Evolutionary conservation across 2,113 vertebrate species (phyloP).

Genomic region (Lophius piscatorius): DNA sequence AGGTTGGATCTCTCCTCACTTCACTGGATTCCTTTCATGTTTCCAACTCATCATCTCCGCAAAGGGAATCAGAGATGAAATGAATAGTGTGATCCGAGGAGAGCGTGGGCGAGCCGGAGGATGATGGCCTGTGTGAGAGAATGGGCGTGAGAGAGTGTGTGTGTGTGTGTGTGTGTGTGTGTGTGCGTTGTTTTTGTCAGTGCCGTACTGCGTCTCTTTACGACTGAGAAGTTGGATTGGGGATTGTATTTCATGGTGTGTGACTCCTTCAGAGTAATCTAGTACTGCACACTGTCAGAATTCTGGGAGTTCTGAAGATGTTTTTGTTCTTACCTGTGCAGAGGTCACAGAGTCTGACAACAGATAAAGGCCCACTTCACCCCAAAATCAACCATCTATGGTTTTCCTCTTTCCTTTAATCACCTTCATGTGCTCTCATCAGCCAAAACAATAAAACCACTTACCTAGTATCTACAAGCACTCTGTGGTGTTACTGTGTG

Average conservation of each 20-base stretch:
- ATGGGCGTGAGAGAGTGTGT: conserved; percentile 2
- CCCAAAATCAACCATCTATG: too few species aligned
- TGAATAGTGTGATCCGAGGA: conserved; percentile 58
- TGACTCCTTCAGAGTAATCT: neutral
- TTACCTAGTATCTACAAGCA: too few species aligned
- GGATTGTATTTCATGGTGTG: too few species aligned
- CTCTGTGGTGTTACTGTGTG: too few species aligned
- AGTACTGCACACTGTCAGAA: neutral
- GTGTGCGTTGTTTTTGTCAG: neutral
- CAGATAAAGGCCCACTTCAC: too few species aligned
- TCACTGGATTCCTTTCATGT: conserved; percentile 65
- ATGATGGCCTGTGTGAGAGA: conserved; percentile 10
- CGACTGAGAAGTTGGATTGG: conserved; percentile 7
- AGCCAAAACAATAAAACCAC: too few species aligned
- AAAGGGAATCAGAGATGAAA: conserved; percentile 76
- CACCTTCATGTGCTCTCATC: too few species aligned
- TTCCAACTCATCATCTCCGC: conserved; percentile 65
- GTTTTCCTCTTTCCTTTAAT: too few species aligned
- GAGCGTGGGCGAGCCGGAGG: conserved; percentile 50
- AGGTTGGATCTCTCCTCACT: conserved; percentile 51
- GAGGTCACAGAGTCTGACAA: too few species aligned
- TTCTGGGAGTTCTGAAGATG: too few species aligned
- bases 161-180: conserved; percentile 4
- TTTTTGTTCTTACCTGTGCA: too few species aligned
- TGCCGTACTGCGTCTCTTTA: neutral